Conservation (phyloP, 1,140 invertebrate genomes). For the Ylistrum balloti region DNA sequence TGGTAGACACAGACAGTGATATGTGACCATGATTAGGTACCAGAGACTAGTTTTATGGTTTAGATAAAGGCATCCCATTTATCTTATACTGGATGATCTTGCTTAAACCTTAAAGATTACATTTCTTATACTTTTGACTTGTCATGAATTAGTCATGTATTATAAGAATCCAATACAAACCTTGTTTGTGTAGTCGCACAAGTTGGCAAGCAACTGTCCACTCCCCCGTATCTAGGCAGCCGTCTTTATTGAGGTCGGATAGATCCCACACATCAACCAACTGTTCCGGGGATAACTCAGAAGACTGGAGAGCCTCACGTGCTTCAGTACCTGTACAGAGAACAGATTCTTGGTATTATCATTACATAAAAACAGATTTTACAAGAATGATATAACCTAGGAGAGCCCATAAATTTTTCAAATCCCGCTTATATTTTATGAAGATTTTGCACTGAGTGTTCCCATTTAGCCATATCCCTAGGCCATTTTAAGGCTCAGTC, state of each 20-base stretch:
- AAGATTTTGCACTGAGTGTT: too few relatives aligned
- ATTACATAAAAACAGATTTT: neutral
- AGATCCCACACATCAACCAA: slow-evolving; percentile 76
- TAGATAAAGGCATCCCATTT: neutral
- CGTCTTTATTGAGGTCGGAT: slow-evolving; percentile 74
- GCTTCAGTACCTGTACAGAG: slow-evolving; percentile 47
- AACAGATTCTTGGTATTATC: neutral
- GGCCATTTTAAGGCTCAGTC: too few relatives aligned
- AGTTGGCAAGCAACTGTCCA: slow-evolving; percentile 77
- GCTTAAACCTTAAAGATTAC: neutral
- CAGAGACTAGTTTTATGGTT: too few relatives aligned
- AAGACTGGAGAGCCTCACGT: slow-evolving; percentile 63
- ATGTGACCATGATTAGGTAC: too few relatives aligned
- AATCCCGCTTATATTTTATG: too few relatives aligned
- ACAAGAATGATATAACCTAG: neutral
- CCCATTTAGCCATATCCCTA: too few relatives aligned
- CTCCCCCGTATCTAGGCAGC: slow-evolving; percentile 69
- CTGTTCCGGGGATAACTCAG: slow-evolving; percentile 65
- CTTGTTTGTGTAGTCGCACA: slow-evolving; percentile 71
- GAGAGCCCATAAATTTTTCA: too few relatives aligned
- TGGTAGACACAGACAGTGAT: too few relatives aligned
- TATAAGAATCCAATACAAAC: slow-evolving; percentile 52
- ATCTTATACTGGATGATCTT: neutral
- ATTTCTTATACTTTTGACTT: neutral
- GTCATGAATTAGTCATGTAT: neutral